These are phyloP conservation scores for Cacajao melanocephalus DNA, from an alignment of 2,797 vertebrate species.

Conservation along the genomic window DNA sequence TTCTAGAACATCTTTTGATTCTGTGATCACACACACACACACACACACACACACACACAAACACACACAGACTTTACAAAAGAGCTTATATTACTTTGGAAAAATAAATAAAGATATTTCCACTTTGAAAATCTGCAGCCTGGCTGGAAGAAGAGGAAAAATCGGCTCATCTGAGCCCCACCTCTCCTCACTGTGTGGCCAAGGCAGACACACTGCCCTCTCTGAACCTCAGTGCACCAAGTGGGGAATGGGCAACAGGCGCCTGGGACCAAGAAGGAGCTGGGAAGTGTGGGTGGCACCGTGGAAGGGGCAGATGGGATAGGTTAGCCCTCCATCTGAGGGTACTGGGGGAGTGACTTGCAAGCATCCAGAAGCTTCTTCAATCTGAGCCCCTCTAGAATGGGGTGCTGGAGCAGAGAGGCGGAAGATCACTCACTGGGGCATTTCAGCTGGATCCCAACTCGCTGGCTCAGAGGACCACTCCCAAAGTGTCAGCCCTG, in stretches of 20 bases:
- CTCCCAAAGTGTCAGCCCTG: background rate
- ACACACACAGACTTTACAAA: background rate
- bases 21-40: background rate
- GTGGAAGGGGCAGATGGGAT: background rate
- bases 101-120: background rate
- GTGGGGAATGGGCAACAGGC: background rate
- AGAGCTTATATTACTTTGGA: conserved; percentile 7
- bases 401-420: background rate
- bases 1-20: background rate
- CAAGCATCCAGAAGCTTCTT: background rate
- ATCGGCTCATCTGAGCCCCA: background rate
- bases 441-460: background rate
- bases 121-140: background rate
- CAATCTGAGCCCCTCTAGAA: background rate
- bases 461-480: background rate
- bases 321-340: background rate
- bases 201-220: background rate
- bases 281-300: background rate
- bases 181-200: background rate
- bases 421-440: background rate
- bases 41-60: background rate
- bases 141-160: background rate
- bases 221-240: background rate
- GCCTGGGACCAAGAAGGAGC: background rate
- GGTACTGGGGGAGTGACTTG: background rate